phyloP scores from a whole-genome alignment of 2,113 vertebrate species.

The Pluvialis apricaria region DNA sequence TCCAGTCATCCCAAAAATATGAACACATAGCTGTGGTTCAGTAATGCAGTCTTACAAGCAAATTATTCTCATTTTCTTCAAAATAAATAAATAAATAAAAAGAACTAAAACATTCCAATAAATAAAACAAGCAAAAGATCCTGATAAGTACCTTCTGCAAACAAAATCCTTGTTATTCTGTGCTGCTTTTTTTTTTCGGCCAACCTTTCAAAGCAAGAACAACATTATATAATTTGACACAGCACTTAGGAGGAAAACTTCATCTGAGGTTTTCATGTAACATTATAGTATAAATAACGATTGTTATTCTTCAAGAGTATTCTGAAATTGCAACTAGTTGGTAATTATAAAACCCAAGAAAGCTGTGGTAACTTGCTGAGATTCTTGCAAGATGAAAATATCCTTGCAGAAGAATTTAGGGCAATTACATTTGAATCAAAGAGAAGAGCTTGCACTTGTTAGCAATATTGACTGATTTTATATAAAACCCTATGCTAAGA shows the following conservation, averaged over 20 bases:
- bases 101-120: neutral
- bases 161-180: neutral
- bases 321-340: neutral
- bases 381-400: neutral
- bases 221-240: neutral
- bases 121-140: neutral
- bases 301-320: neutral
- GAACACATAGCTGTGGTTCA: neutral
- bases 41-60: neutral
- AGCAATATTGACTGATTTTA: neutral
- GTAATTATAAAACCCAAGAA: neutral
- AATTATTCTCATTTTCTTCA: neutral
- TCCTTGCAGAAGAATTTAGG: neutral
- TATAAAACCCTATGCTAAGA: neutral
- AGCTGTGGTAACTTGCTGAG: neutral
- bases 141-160: neutral
- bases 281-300: neutral
- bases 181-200: neutral
- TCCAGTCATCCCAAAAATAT: neutral
- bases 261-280: neutral
- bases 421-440: neutral
- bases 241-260: neutral
- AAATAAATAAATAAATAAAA: neutral
- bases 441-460: neutral
- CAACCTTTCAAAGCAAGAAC: neutral